These are phyloP conservation scores for Lycorma delicatula DNA, from an alignment of 1,140 invertebrate species.

Conservation along the genomic window DNA sequence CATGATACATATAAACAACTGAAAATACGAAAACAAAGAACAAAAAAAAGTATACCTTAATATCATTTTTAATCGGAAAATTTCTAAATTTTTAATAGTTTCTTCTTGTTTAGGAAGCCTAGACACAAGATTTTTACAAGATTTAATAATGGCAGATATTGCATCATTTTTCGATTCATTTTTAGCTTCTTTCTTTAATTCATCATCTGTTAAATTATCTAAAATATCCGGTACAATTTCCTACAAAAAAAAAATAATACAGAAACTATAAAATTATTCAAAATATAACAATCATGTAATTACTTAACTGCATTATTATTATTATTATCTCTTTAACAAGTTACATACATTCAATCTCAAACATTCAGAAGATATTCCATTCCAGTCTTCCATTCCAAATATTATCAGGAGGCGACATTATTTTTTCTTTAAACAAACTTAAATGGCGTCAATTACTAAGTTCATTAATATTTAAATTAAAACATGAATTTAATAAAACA, in stretches of 20 bases:
- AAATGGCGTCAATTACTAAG: no score
- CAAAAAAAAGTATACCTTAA: constrained; percentile 44
- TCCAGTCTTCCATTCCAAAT: no score
- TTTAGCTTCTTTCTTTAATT: constrained; percentile 93
- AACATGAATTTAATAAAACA: no score
- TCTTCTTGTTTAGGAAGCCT: constrained; percentile 71
- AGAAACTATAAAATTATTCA: no score
- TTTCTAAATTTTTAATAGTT: constrained; percentile 80
- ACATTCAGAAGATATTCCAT: no score
- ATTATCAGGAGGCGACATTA: no score
- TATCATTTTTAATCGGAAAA: constrained; percentile 95
- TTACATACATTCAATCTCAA: no score
- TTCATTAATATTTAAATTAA: no score
- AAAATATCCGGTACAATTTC: constrained; percentile 85
- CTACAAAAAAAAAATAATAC: constrained; percentile 42
- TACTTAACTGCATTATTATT: no score
- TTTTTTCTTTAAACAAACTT: no score
- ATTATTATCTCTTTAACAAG: no score
- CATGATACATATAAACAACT: constrained; percentile 99
- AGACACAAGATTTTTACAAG: constrained; percentile 78
- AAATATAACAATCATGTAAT: no score
- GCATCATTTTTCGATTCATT: constrained; percentile 91
- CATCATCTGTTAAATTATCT: constrained; percentile 93
- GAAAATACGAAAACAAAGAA: constrained; percentile 81
- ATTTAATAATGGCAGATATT: constrained; percentile 81